Evolutionary conservation across 2,797 vertebrate species (phyloP).

Genomic region (Coluber constrictor): DNA sequence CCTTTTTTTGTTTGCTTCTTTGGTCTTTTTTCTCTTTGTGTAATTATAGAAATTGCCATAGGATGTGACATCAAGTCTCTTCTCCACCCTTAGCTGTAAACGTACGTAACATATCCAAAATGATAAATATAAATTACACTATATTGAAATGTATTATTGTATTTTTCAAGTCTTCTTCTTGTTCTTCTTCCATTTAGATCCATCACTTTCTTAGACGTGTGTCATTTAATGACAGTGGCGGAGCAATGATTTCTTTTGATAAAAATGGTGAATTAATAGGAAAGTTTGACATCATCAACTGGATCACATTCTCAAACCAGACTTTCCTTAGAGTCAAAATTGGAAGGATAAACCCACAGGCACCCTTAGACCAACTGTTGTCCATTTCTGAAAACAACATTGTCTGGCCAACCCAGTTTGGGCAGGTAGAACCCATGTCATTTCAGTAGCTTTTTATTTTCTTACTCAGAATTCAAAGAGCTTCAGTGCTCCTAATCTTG

Average conservation of each 20-base stretch:
- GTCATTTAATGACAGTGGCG: background rate
- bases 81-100: too few species aligned
- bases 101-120: background rate
- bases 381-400: background rate
- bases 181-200: background rate
- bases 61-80: too few species aligned
- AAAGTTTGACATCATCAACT: background rate
- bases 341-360: background rate
- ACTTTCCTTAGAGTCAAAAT: too few species aligned
- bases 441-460: too few species aligned
- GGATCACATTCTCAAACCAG: too few species aligned
- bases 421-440: background rate
- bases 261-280: background rate
- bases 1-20: too few species aligned
- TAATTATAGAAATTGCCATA: too few species aligned
- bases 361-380: background rate
- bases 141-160: background rate
- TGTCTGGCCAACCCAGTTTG: background rate
- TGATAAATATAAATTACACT: background rate
- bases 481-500: background rate
- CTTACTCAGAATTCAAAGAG: too few species aligned
- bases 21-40: too few species aligned
- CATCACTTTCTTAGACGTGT: background rate
- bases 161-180: too few species aligned
- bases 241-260: background rate